phyloP scores from a whole-genome alignment of 2,797 vertebrate genomes.

The Streptopelia turtur region DNA sequence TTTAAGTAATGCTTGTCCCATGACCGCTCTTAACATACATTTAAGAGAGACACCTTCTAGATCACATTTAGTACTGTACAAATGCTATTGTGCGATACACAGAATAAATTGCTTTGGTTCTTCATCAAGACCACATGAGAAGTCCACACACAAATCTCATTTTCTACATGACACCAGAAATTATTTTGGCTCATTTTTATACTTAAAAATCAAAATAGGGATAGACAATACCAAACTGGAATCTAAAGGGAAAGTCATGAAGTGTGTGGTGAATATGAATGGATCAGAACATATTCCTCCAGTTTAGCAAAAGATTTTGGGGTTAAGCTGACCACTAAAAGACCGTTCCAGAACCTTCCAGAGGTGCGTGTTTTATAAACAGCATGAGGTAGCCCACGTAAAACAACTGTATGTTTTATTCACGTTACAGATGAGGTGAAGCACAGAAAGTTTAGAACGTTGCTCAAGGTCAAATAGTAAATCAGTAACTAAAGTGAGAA shows the following conservation, averaged over 20 bases:
- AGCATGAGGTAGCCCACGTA: neutral
- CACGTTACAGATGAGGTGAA: neutral
- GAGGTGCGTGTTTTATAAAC: neutral
- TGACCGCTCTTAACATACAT: neutral
- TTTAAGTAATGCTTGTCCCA: neutral
- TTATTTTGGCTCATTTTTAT: neutral
- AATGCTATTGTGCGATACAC: neutral
- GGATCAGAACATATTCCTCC: neutral
- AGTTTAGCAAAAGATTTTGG: neutral
- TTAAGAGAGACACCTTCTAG: neutral
- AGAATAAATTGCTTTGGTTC: neutral
- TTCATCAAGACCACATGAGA: neutral
- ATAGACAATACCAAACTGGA: neutral
- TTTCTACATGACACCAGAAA: neutral
- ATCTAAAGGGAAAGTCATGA: neutral
- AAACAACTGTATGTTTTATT: neutral
- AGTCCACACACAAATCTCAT: neutral
- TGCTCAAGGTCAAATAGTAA: neutral
- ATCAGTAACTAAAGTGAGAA: neutral
- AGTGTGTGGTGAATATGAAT: fast-evolving
- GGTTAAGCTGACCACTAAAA: neutral
- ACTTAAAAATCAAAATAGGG: neutral
- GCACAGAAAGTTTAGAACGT: neutral
- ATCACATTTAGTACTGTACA: neutral
- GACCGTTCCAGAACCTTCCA: neutral